Conservation (phyloP, 2,113 vertebrate genomes). For the Triplophysa dalaica region DNA sequence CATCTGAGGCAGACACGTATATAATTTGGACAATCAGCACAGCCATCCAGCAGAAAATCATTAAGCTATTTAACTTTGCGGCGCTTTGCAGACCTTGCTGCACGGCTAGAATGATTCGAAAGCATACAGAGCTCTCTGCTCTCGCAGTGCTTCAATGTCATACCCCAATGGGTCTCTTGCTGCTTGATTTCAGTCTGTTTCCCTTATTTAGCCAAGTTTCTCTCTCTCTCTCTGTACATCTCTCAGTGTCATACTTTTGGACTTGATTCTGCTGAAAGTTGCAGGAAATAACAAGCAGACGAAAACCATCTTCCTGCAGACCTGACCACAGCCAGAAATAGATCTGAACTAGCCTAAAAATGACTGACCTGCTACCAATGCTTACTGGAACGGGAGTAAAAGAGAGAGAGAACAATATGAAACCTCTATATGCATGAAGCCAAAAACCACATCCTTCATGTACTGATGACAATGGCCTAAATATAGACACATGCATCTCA, state of each 20-base stretch:
- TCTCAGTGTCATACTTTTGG: constrained; percentile 23
- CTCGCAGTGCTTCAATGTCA: too few species aligned
- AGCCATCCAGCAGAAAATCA: too few species aligned
- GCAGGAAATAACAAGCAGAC: constrained; percentile 40
- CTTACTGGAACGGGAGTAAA: constrained; percentile 29
- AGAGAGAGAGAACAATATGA: constrained; percentile 5
- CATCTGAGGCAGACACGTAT: too few species aligned
- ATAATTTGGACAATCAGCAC: too few species aligned
- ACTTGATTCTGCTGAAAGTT: constrained; percentile 6
- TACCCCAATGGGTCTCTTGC: too few species aligned
- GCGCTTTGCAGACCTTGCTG: too few species aligned
- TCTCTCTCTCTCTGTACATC: not conserved
- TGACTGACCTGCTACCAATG: constrained; percentile 47
- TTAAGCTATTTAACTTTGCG: too few species aligned
- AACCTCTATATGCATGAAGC: constrained; percentile 37
- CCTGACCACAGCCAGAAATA: constrained; percentile 55
- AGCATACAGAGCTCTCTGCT: too few species aligned
- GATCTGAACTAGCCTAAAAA: constrained; percentile 48
- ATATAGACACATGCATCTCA: constrained; percentile 32
- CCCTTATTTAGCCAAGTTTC: not conserved
- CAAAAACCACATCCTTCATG: constrained; percentile 46
- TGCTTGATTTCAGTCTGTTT: constrained; percentile 28
- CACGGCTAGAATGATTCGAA: too few species aligned
- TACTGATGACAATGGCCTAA: constrained; percentile 35
- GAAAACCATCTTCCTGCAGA: constrained; percentile 47